phyloP scores from a whole-genome alignment of 2,113 vertebrate genomes.

The Seriola rivoliana region DNA sequence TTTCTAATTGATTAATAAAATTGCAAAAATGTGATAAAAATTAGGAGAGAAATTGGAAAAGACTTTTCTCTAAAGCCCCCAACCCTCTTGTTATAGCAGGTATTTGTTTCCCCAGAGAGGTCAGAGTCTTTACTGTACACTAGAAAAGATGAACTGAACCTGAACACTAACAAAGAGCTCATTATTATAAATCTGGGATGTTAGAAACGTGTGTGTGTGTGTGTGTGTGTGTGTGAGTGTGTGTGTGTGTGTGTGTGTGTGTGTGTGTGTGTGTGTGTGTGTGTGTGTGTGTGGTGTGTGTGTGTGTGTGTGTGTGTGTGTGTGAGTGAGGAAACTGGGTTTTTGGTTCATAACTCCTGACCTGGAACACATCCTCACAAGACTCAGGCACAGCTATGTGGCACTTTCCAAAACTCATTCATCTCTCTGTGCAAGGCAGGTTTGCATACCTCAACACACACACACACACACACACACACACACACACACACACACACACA shows the following conservation, averaged over 20 bases:
- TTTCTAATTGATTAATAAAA: neutral
- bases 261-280: conserved; percentile 6
- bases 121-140: conserved; percentile 4
- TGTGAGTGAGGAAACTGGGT: conserved; percentile 11
- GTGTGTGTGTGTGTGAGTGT: too few species aligned
- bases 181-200: neutral
- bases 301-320: conserved; percentile 14
- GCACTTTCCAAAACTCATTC: conserved; percentile 70
- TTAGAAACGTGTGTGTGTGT: neutral
- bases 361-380: conserved; percentile 26
- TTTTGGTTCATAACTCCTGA: conserved; percentile 37
- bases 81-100: neutral
- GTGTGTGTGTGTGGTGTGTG: conserved; percentile 3
- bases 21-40: neutral
- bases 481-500: conserved; percentile 10
- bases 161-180: neutral
- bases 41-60: neutral
- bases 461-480: conserved; percentile 8
- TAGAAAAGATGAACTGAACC: conserved; percentile 5
- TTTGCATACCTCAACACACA: conserved; percentile 37
- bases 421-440: conserved; percentile 35
- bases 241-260: neutral
- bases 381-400: conserved; percentile 21
- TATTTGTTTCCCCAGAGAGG: neutral
- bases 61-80: too few species aligned